phyloP scores from a whole-genome alignment of 1,140 invertebrate genomes.

The Lithobius niger region DNA sequence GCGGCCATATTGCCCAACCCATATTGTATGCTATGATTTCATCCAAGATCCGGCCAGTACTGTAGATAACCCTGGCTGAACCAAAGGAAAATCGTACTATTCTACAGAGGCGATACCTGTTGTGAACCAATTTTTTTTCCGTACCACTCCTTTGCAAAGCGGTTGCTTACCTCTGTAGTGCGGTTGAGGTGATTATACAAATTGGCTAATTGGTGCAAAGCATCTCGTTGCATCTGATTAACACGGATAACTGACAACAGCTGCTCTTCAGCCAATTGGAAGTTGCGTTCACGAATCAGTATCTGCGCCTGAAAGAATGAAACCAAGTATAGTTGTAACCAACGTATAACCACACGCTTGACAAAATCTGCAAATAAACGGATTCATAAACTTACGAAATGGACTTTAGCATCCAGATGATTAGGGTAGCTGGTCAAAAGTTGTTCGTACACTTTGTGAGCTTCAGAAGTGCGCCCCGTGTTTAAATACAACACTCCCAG shows the following conservation, averaged over 20 bases:
- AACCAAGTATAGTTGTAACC: neutral
- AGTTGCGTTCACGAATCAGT: constrained; percentile 18
- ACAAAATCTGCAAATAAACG: neutral
- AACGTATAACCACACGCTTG: neutral
- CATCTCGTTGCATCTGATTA: constrained; percentile 10
- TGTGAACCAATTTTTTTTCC: too few relatives aligned
- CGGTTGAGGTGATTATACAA: constrained; percentile 18
- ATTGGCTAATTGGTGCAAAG: constrained; percentile 14
- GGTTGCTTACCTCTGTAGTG: constrained; percentile 17
- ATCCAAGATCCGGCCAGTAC: too few relatives aligned
- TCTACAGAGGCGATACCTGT: too few relatives aligned
- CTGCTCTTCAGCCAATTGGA: constrained; percentile 14
- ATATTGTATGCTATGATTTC: too few relatives aligned
- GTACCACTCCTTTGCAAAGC: too few relatives aligned
- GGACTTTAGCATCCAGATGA: constrained; percentile 22
- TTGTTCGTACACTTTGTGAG: constrained; percentile 16
- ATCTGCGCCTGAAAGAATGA: constrained; percentile 16
- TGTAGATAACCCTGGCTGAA: too few relatives aligned
- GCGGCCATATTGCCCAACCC: too few relatives aligned
- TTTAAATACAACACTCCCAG: constrained; percentile 22
- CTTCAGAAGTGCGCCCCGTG: constrained; percentile 19
- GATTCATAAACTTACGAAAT: constrained; percentile 21
- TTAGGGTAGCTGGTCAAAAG: constrained; percentile 19
- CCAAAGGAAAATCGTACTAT: too few relatives aligned
- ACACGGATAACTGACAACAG: constrained; percentile 9